Evolutionary conservation across 2,113 vertebrate genomes (phyloP), one percentile per base, ranked within the genome.

Genomic region (Anoplopoma fimbria): DNA sequence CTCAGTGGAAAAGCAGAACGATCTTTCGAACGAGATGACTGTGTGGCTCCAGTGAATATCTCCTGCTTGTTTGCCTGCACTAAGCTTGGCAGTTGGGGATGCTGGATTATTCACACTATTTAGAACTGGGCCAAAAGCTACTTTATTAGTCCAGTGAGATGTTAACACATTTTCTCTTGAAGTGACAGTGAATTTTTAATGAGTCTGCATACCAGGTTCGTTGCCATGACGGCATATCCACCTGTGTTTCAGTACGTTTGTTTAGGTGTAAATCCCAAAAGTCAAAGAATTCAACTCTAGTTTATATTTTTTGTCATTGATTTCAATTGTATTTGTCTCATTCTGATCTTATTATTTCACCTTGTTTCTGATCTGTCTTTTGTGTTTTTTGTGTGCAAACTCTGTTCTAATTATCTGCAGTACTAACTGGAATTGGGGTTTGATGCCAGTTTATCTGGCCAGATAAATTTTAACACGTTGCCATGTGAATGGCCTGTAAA

Each of bases 111-210:
- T 90, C 85, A 83, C 60, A 51, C 60, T 27, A 76, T 79, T 63
- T 33, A 58, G 23, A 88, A 83, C 31, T 23, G 19, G 49, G 87
- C 87, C 85, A 86, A 78, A 82, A 74, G 74, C 71, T 61, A 62
- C 81, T 90, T 92, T 89, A 89, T 85, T 83, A 79, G 79, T 71
- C 87, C 77, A 57, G 77, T 45, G 90, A 92, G 83, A 87, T 89
- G 72, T 86, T 88, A 90, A 78, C 84, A 85, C 84, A 29, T 88
- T 91, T 86, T 83, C 49, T 77, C 85, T 87, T 87, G 81, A 88
- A 83, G 85, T 74, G 82, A 81, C 65, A 38, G 77, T 87, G 75
- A 73, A 87, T 77, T 86, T n/a, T 84, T 77, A 93, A 90, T 33
- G 6, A 68, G 86, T 83, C 79, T 63, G 31, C 61, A 53, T 79